Percentiles rank a stretch among this genome's conserved stretches.
These are phyloP conservation scores for Orthosia cruda DNA, from an alignment of 2,888 invertebrate genomes.

Conservation along the genomic window DNA sequence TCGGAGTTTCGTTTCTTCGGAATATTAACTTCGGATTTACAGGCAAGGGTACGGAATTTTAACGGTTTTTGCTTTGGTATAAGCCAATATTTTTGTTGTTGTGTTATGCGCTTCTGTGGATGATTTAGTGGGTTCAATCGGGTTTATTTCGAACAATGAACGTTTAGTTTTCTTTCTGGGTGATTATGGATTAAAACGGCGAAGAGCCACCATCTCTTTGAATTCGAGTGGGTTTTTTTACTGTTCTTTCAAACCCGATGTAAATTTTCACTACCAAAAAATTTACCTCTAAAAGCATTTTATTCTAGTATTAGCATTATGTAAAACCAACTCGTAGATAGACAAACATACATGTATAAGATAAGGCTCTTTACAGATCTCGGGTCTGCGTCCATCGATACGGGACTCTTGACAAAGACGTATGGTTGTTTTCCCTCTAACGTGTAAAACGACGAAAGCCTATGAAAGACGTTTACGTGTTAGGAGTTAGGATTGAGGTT, in stretches of 20 bases:
- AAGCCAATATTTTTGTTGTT: conserved; percentile 22
- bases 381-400: conserved; percentile 12
- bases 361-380: not conserved
- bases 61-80: conserved; percentile 25
- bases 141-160: not conserved
- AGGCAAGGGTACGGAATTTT: conserved; percentile 31
- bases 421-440: conserved; percentile 37
- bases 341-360: not conserved
- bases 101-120: conserved; percentile 9
- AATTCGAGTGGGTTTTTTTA: not conserved
- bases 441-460: conserved; percentile 30
- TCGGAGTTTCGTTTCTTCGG: conserved; percentile 44
- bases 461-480: conserved; percentile 17
- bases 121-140: conserved; percentile 8
- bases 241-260: not conserved
- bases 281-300: not conserved
- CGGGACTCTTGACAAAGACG: conserved; percentile 47
- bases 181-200: too few species aligned
- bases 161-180: not conserved
- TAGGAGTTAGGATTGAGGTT: conserved; percentile 23
- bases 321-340: not conserved
- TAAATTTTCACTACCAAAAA: not conserved
- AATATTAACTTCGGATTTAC: conserved; percentile 57
- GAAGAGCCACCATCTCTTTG: too few species aligned
- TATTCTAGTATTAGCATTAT: not conserved